Percentiles rank a stretch among this genome's conserved stretches.
Conservation (phyloP, 2,113 vertebrate genomes). For the Rhabdomys dilectus region DNA sequence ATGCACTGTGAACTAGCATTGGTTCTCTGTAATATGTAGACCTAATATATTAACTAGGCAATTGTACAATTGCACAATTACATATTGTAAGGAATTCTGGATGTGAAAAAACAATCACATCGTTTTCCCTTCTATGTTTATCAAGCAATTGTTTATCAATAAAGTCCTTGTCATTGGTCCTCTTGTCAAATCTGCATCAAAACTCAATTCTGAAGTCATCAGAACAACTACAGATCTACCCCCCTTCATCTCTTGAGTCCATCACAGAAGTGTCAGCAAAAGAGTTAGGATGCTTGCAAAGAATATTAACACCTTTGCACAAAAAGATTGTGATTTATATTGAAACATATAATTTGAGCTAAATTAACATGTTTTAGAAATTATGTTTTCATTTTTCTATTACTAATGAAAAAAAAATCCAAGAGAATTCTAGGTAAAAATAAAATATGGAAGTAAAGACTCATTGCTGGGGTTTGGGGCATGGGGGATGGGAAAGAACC, state of each 20-base stretch:
- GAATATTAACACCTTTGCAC: background rate
- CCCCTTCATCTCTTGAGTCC: background rate
- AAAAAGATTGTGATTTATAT: background rate
- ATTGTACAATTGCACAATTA: background rate
- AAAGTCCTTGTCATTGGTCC: background rate
- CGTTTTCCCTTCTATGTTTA: background rate
- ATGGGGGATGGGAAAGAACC: background rate
- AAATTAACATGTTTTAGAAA: slow-evolving; percentile 51
- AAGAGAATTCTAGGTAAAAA: slow-evolving; percentile 1
- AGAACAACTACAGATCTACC: background rate
- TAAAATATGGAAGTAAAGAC: slow-evolving; percentile 34
- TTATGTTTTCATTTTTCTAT: background rate
- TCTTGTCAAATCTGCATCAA: background rate
- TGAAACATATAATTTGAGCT: background rate
- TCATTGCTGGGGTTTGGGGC: background rate
- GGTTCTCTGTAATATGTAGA: background rate
- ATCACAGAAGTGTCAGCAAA: background rate
- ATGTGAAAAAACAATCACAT: background rate
- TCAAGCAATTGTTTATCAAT: background rate
- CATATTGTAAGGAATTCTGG: background rate
- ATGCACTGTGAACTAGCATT: background rate
- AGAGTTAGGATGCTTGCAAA: background rate
- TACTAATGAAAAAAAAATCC: background rate
- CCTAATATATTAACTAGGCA: background rate
- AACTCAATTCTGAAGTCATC: background rate